Base-by-base conservation (phyloP, 2,888 invertebrate species). In the Cabera pusaria region DNA sequence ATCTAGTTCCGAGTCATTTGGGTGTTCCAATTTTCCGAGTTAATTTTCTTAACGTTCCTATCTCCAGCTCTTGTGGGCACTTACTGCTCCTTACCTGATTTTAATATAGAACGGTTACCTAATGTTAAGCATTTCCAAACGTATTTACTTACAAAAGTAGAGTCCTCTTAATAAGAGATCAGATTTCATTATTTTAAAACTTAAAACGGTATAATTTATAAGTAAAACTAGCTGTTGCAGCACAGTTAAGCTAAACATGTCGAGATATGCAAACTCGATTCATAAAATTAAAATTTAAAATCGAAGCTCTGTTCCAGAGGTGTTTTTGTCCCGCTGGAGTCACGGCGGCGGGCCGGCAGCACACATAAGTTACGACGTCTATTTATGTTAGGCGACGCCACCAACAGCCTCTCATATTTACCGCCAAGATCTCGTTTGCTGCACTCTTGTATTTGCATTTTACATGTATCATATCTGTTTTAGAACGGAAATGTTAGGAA, bases 191-290 rank as follows among this genome's bases (percentile, higher is more conserved):
- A n/a, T n/a, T n/a, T n/a, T n/a, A n/a, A n/a, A n/a, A n/a, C n/a
- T n/a, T n/a, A n/a, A n/a, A n/a, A n/a, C n/a, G n/a, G n/a, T n/a
- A 17, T 18, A 2, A 6, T n/a, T 17, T 38, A 26, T 14, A 18
- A 35, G 23, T 28, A 43, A 39, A 42, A 14, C 20, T 50, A 47
- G 45, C 17, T 37, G 39, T n/a, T n/a, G n/a, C n/a, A n/a, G 44
- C 32, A 43, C 51, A 49, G 52, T 52, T 46, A 52, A 49, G 47
- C 53, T 44, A 65, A 77, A 77, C 69, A 66, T 68, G 60, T 62
- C 70, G 65, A 67, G 78, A 78, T 82, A 83, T 79, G 76, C 77
- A 80, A 84, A 84, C 65, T 24, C 16, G 12, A 22, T n/a, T 22
- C 31, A 31, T 31, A 29, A 29, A 23, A 28, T 40, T 40, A 21